phyloP scores from a whole-genome alignment of 1,140 invertebrate species.

The Orussus abietinus region DNA sequence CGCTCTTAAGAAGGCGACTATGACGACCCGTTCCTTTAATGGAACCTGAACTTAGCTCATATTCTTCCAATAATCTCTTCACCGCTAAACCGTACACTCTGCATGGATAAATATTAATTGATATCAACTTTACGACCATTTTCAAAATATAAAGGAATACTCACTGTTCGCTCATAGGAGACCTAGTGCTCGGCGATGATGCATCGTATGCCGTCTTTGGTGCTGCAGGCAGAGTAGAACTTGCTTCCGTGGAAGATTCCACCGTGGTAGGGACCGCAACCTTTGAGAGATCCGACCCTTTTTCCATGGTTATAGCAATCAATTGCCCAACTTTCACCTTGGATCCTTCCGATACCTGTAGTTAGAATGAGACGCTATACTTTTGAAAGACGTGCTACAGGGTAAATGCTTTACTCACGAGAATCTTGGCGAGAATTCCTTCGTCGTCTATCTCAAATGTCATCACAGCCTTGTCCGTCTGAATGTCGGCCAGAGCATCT shows the following conservation, averaged over 20 bases:
- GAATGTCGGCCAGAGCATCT: slow-evolving; percentile 96
- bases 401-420: too few species aligned
- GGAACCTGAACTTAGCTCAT: slow-evolving; percentile 52
- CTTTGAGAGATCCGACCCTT: slow-evolving; percentile 52
- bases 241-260: slow-evolving; percentile 41
- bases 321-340: slow-evolving; percentile 81
- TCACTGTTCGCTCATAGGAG: slow-evolving; percentile 39
- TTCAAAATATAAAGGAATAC: slow-evolving; percentile 14
- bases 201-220: slow-evolving; percentile 22
- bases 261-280: slow-evolving; percentile 41
- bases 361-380: too few species aligned
- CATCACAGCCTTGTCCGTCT: slow-evolving; percentile 99
- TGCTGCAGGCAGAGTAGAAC: slow-evolving; percentile 29
- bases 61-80: slow-evolving; percentile 59
- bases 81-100: slow-evolving; percentile 62
- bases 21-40: slow-evolving; percentile 59
- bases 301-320: slow-evolving; percentile 83
- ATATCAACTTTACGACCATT: slow-evolving; percentile 2
- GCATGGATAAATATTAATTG: slow-evolving; percentile 14
- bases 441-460: slow-evolving; percentile 99
- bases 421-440: slow-evolving; percentile 92
- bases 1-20: slow-evolving; percentile 62
- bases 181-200: slow-evolving; percentile 28
- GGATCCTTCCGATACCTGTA: slow-evolving; percentile 68
- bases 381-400: too few species aligned